Percentiles rank a stretch among this genome's conserved stretches.
These are phyloP conservation scores for Stictocephala bisonia DNA, from an alignment of 2,888 invertebrate species.

Conservation along the genomic window DNA sequence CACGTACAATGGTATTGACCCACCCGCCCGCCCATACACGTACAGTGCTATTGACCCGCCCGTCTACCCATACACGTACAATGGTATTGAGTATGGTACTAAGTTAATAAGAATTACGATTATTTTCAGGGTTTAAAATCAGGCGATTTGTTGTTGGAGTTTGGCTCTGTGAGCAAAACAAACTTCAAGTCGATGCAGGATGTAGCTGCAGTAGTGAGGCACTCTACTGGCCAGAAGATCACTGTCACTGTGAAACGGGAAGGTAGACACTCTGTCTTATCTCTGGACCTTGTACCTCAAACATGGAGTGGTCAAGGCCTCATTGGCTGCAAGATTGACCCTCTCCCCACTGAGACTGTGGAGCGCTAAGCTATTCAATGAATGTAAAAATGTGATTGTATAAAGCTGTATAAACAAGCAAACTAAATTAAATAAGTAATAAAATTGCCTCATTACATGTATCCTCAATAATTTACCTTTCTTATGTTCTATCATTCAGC, in stretches of 20 bases:
- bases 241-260: constrained; percentile 64
- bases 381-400: too few species aligned
- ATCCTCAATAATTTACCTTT: too few species aligned
- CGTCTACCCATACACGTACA: too few species aligned
- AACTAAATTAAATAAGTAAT: too few species aligned
- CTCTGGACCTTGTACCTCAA: constrained; percentile 74
- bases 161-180: constrained; percentile 78
- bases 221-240: constrained; percentile 60
- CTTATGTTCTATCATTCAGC: too few species aligned
- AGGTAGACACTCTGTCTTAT: constrained; percentile 56
- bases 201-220: constrained; percentile 75
- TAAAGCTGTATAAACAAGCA: too few species aligned
- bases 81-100: too few species aligned
- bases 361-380: constrained; percentile 65
- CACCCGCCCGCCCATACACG: too few species aligned
- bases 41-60: too few species aligned
- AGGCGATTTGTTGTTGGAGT: constrained; percentile 78
- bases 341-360: constrained; percentile 65
- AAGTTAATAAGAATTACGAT: too few species aligned
- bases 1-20: too few species aligned
- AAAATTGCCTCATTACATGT: too few species aligned
- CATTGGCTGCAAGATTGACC: constrained; percentile 76
- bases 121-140: constrained; percentile 74
- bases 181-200: constrained; percentile 79
- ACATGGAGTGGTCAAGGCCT: constrained; percentile 84